Evolutionary conservation across 1,140 invertebrate genomes (phyloP).

Genomic region (Stegodyphus dumicola): DNA sequence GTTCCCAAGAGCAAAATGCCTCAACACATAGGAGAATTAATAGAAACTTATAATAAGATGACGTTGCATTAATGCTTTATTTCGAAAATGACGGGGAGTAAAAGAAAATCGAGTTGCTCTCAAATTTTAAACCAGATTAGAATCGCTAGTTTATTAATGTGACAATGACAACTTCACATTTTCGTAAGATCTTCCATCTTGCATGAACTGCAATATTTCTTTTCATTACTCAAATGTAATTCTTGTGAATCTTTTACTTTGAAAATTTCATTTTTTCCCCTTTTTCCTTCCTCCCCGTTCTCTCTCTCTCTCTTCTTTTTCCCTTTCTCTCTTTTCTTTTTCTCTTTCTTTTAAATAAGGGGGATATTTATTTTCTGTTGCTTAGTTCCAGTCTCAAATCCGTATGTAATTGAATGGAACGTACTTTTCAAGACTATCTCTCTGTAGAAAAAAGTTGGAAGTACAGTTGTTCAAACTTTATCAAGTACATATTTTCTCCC

Average conservation of each 20-base stretch:
- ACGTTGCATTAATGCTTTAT: conserved; percentile 24
- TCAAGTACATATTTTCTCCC: too few relatives aligned
- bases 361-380: too few relatives aligned
- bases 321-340: neutral
- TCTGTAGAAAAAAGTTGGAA: too few relatives aligned
- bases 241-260: neutral
- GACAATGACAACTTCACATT: neutral
- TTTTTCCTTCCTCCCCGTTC: neutral
- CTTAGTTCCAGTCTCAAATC: too few relatives aligned
- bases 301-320: neutral
- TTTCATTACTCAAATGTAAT: neutral
- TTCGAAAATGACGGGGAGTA: conserved; percentile 10
- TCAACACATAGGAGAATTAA: conserved; percentile 5
- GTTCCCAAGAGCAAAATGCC: conserved; percentile 26
- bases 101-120: conserved; percentile 43
- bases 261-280: neutral
- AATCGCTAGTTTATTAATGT: conserved; percentile 18
- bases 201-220: neutral
- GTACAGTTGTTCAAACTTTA: too few relatives aligned
- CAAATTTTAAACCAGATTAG: conserved; percentile 29
- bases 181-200: neutral
- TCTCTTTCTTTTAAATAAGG: neutral
- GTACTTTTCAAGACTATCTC: too few relatives aligned
- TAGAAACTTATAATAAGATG: conserved; percentile 47
- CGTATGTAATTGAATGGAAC: too few relatives aligned